phyloP scores from a whole-genome alignment of 2,113 vertebrate species.

The Willisornis vidua region DNA sequence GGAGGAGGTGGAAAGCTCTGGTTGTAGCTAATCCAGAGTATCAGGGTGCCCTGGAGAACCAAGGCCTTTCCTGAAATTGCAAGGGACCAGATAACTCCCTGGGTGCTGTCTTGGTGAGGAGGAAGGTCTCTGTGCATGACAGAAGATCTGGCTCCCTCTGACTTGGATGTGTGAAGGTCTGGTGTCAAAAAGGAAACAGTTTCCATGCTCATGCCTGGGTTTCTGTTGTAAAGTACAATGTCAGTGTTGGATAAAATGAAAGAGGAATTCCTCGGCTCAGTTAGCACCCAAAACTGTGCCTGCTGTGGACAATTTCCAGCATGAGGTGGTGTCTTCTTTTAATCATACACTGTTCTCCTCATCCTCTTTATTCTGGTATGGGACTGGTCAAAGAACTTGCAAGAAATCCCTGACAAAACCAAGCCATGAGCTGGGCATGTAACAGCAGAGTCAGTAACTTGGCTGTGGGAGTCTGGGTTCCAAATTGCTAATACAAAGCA shows the following conservation, averaged over 20 bases:
- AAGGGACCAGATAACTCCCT: accelerated
- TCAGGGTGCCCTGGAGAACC: neutral
- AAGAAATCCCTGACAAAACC: neutral
- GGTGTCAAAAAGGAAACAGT: neutral
- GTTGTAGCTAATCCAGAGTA: neutral
- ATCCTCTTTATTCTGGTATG: neutral
- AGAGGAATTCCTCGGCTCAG: neutral
- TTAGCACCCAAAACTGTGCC: neutral
- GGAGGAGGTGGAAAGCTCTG: neutral
- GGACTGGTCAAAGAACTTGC: neutral
- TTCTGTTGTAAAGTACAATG: neutral
- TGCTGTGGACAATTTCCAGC: neutral
- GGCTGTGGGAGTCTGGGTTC: neutral
- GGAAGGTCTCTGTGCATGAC: neutral
- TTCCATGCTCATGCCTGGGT: neutral
- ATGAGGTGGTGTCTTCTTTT: neutral
- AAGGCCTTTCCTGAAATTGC: accelerated
- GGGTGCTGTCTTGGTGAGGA: neutral
- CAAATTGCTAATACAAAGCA: neutral
- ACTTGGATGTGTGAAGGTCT: neutral
- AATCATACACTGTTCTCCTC: neutral
- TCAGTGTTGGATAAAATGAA: neutral
- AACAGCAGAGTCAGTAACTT: neutral
- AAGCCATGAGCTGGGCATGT: neutral
- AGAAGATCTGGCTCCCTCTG: neutral